phyloP scores from a whole-genome alignment of 2,113 vertebrate species.

The Odocoileus hemionus region DNA sequence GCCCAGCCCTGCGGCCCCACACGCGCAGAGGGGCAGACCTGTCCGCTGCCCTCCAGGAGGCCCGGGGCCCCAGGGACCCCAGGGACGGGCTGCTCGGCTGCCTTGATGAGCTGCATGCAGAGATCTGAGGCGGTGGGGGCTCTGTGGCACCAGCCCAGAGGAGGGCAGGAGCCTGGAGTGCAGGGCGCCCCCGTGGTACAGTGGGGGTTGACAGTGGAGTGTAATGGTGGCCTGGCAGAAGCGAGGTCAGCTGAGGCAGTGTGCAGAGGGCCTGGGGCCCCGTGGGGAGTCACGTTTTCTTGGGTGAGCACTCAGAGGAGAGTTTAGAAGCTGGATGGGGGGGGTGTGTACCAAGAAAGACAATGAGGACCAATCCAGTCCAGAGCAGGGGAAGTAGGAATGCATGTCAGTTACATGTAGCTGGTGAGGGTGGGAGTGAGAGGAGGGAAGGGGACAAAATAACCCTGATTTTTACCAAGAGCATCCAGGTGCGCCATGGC shows the following conservation, averaged over 20 bases:
- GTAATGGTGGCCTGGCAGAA: fast-evolving
- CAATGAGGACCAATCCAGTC: neutral
- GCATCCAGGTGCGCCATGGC: neutral
- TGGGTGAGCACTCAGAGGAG: neutral
- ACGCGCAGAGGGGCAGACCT: neutral
- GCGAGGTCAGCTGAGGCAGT: neutral
- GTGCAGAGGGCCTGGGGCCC: fast-evolving
- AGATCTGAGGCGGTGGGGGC: fast-evolving
- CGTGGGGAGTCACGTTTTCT: neutral
- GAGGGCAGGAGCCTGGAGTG: neutral
- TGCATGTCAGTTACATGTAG: neutral
- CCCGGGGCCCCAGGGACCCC: fast-evolving
- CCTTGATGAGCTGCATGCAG: neutral
- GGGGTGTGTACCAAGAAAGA: neutral
- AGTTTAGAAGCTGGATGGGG: neutral
- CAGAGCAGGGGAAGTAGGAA: neutral
- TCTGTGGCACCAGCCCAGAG: neutral
- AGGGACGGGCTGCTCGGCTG: neutral
- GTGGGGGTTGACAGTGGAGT: neutral
- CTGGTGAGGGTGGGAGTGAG: neutral
- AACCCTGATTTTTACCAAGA: neutral
- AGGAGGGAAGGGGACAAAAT: neutral
- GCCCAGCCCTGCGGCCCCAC: neutral
- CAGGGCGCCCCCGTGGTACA: fast-evolving
- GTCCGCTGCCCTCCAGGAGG: neutral